Evolutionary conservation across 2,113 vertebrate genomes (phyloP), one percentile per base, ranked within the genome.

Genomic region (Oxyura jamaicensis): DNA sequence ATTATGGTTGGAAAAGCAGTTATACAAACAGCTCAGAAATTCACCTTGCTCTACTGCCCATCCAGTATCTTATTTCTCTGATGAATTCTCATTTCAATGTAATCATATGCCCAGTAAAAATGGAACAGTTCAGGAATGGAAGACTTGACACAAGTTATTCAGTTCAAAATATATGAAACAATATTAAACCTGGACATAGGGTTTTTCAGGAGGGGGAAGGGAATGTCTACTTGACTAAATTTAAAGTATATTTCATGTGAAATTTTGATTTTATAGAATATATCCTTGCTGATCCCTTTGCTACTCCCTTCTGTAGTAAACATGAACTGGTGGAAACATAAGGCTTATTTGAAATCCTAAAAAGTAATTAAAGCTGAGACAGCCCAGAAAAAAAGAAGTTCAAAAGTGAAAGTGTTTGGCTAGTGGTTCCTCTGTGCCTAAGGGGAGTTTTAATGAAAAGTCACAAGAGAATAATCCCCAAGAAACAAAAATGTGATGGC

Each of bases 21-120:
- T 95, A 97, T 91, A 88, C 88, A 94, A 92, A 96, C 89, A 78
- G 71, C 85, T 95, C 55, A 66, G 91, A 97, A 95, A 97, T 93
- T 92, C 35, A 9, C 76, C 81, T 88, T 97, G 95, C 89, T 98
- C 91, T 88, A 44, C 88, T 96, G 85, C 94, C 89, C 75, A 84
- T 91, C 87, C 93, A 93, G 80, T 93, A 96, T 92, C 95, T 96
- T 90, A 92, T 90, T 95, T 90, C 92, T 96, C 75, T 68, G 29
- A 93, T 90, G 91, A 83, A 96, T 86, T 78, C 87, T 93, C 96
- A 92, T 97, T 96, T 97, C 94, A 86, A n/a, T 85, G 95, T 91
- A 97, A 94, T 96, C 95, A 95, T 84, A 95, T 95, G 96, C 88
- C 93, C 73, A 95, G 84, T 33, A 92, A 96, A 94, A 95, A 96